Evolutionary conservation across 2,113 vertebrate genomes (phyloP).

Genomic region (Chionomys nivalis): DNA sequence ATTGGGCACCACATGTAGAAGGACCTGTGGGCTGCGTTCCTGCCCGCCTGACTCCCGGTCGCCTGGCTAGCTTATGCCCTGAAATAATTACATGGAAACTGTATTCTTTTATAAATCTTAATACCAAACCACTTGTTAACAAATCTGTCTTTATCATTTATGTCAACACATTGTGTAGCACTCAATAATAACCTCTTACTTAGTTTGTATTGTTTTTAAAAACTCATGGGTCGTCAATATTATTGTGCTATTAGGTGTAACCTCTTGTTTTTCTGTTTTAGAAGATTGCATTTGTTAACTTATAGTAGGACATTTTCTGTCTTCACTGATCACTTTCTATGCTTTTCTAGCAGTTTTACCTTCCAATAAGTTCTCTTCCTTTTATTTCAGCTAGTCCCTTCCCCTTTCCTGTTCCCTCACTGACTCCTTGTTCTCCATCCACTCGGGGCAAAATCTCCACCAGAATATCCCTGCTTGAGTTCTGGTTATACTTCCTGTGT

Average conservation of each 20-base stretch:
- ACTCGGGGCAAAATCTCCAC: not conserved
- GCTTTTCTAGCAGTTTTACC: not conserved
- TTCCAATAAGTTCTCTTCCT: not conserved
- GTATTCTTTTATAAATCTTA: conserved; percentile 15
- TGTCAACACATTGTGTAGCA: not conserved
- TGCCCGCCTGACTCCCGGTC: no score
- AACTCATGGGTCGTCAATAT: not conserved
- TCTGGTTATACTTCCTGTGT: not conserved
- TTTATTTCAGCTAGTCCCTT: not conserved
- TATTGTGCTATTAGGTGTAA: not conserved
- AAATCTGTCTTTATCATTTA: not conserved
- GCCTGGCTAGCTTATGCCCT: no score
- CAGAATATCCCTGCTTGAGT: not conserved
- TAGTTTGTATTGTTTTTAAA: not conserved
- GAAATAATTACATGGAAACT: no score
- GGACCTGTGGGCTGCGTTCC: no score
- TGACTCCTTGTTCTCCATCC: not conserved
- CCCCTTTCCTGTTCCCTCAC: not conserved
- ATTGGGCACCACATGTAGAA: no score
- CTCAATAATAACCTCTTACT: not conserved
- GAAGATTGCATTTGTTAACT: not conserved
- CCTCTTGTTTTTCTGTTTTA: not conserved
- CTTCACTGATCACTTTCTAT: not conserved
- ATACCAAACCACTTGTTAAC: not conserved
- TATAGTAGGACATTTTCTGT: not conserved